Evolutionary conservation across 1,140 invertebrate genomes (phyloP).

Genomic region (Pseudomyrmex flavicornis): DNA sequence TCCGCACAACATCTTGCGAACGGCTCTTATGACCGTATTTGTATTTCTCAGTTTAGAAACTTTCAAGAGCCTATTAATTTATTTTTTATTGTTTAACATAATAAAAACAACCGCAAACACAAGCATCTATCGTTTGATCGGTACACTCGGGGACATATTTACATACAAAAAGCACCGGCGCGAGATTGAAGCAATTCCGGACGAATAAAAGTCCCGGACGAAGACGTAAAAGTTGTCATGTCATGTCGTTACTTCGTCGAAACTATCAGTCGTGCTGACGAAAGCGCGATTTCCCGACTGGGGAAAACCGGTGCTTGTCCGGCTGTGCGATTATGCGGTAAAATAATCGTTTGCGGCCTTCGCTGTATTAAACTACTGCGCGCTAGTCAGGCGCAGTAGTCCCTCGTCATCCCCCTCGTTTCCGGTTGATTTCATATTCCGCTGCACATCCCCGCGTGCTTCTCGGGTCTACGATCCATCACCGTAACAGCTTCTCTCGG

Average conservation of each 20-base stretch:
- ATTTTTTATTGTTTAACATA: background rate
- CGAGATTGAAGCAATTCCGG: slow-evolving; percentile 2
- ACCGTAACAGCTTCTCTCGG: slow-evolving; percentile 59
- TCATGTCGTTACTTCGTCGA: slow-evolving; percentile 6
- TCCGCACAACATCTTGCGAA: too few relatives aligned
- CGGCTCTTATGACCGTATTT: too few relatives aligned
- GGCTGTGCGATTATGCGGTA: slow-evolving; percentile 44
- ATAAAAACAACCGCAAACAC: background rate
- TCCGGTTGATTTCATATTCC: slow-evolving; percentile 60
- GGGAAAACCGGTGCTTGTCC: background rate
- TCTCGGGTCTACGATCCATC: slow-evolving; percentile 60
- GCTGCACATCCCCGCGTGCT: background rate
- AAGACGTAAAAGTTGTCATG: slow-evolving; percentile 28
- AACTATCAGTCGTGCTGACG: slow-evolving; percentile 46
- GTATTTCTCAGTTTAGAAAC: too few relatives aligned
- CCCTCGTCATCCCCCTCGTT: slow-evolving; percentile 26
- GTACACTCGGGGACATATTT: slow-evolving; percentile 6
- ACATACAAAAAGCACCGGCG: slow-evolving; percentile 6
- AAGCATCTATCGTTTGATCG: background rate
- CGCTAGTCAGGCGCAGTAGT: slow-evolving; percentile 3
- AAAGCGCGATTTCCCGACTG: slow-evolving; percentile 28
- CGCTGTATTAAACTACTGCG: slow-evolving; percentile 19
- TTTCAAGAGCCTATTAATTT: background rate
- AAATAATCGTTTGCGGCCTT: slow-evolving; percentile 50
- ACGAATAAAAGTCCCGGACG: slow-evolving; percentile 12